A percentile compares a stretch with the other conserved stretches of the same genome.
Evolutionary conservation across 2,888 invertebrate species (phyloP).

Genomic region (Acanthosoma haemorrhoidale): DNA sequence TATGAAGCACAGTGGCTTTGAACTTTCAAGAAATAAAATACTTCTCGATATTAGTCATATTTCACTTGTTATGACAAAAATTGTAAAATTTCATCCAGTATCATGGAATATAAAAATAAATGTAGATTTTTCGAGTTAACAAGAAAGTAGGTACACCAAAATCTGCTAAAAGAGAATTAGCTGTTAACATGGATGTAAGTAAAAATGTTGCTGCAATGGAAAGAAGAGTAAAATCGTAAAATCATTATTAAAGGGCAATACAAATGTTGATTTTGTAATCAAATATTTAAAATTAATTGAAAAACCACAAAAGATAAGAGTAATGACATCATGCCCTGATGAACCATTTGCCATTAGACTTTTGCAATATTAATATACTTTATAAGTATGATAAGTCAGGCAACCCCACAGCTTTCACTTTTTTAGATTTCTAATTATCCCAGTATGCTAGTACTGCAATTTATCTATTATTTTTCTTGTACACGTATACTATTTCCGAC

Average conservation of each 20-base stretch:
- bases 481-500: conserved; percentile 44
- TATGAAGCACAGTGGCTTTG: conserved; percentile 31
- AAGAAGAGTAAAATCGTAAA: neutral
- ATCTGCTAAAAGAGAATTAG: neutral
- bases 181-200: neutral
- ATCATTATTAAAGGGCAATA: neutral
- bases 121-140: neutral
- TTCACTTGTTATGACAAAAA: conserved; percentile 35
- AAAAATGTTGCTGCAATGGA: neutral
- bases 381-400: conserved; percentile 44
- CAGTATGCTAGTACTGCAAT: conserved; percentile 45
- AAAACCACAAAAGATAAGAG: neutral
- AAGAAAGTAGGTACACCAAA: neutral
- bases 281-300: neutral
- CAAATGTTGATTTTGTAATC: neutral
- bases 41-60: conserved; percentile 40
- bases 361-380: conserved; percentile 47
- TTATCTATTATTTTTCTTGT: conserved; percentile 45
- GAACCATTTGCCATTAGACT: conserved; percentile 43
- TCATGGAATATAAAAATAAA: conserved; percentile 39
- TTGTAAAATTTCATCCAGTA: conserved; percentile 41
- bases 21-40: conserved; percentile 24
- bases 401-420: conserved; percentile 43
- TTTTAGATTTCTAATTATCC: conserved; percentile 45
- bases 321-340: conserved; percentile 19